A percentile compares a stretch with the other conserved stretches of the same genome.
phyloP scores from a whole-genome alignment of 2,888 invertebrate species.

The Thera obeliscata region DNA sequence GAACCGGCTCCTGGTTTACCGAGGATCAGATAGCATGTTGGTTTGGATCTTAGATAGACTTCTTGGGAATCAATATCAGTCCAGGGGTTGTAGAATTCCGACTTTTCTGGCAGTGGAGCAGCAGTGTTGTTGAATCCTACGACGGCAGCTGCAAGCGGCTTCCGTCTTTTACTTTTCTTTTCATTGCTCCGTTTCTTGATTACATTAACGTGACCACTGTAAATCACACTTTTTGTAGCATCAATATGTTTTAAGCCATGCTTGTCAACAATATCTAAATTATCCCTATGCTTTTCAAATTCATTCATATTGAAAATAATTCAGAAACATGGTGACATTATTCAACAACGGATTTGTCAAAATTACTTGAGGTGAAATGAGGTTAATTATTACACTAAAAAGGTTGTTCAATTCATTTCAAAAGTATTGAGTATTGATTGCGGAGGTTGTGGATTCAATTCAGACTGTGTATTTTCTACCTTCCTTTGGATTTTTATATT shows the following conservation, averaged over 20 bases:
- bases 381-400: constrained; percentile 6
- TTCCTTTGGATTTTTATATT: no score
- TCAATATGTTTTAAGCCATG: constrained; percentile 47
- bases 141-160: constrained; percentile 63
- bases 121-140: constrained; percentile 70
- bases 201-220: constrained; percentile 50
- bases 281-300: constrained; percentile 52
- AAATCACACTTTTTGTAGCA: constrained; percentile 52
- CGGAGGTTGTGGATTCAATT: no score
- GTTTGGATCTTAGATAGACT: constrained; percentile 74
- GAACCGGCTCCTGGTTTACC: constrained; percentile 85
- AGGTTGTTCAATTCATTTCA: no score
- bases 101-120: constrained; percentile 53
- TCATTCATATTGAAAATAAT: constrained; percentile 49
- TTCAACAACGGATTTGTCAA: constrained; percentile 25
- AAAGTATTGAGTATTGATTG: no score
- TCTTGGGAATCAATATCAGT: constrained; percentile 81
- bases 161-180: constrained; percentile 37
- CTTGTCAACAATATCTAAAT: constrained; percentile 56
- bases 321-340: constrained; percentile 17
- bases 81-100: constrained; percentile 65
- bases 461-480: no score
- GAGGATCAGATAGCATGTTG: constrained; percentile 84
- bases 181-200: constrained; percentile 13
- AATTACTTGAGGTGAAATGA: constrained; percentile 1